Base-by-base conservation (phyloP, 1,140 invertebrate species). In the Drosophila santomea region DNA sequence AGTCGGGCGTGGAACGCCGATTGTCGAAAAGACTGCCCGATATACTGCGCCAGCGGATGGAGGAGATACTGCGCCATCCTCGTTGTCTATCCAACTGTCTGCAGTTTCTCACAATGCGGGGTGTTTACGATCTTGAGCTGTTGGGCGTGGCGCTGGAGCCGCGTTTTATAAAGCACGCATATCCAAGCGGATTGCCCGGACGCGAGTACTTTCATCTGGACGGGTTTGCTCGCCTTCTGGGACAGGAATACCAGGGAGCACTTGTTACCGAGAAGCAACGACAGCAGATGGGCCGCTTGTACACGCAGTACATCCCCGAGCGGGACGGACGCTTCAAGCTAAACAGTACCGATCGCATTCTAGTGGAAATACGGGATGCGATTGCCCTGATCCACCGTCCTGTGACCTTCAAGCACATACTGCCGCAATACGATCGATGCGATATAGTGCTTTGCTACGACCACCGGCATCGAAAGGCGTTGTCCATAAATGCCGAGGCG, bases 131-230 rank as follows among this genome's bases (percentile, higher is more conserved):
- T 11, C 55, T 91, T n/a, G 93, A 95, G 78, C 80, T 95, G 7
- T 91, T 95, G 35, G 71, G 88, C 51, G 75, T 74, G 14, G 68
- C 93, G 3, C 76, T 95, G 39, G 76, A 93, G 48, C 75, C 76
- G 6, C 82, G 93, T 15, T 94, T 92, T 69, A 52, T 94, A n/a
- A 64, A 82, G 2, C 80, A 90, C 2, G 68, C 84, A 11, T 94
- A 93, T 74, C 74, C 85, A 14, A 91, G 82, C 36, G 57, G 73
- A 0, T 11, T 86, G 20, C 69, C 81, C 0, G 90, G 91, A 0
- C 79, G 93, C 10, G 93, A 95, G 79, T 91, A 94, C 45, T 93
- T 94, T 12, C 88, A 92, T n/a, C 74, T 96, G 23, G 93, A 95
- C 50, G 85, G 88, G 5, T 93, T 93, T 41, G 79, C 94, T 0